Conservation (phyloP, 1,140 invertebrate species). For the Stratiolaelaps scimitus region DNA sequence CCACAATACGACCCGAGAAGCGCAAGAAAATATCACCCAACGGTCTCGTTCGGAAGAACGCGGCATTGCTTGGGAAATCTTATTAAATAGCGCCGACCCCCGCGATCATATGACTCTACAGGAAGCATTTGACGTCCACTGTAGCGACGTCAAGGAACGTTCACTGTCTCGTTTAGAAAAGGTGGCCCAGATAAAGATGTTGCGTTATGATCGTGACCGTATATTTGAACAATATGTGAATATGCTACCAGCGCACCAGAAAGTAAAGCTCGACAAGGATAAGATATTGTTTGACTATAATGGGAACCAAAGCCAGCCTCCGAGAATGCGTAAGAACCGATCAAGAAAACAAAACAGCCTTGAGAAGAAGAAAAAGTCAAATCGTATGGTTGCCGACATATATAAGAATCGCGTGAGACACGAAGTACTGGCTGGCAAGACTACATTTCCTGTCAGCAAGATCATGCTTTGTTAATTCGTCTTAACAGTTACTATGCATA, state of each 20-base stretch:
- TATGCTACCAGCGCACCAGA: slow-evolving; percentile 13
- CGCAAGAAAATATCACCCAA: neutral
- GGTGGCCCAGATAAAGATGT: slow-evolving; percentile 18
- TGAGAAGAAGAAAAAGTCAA: slow-evolving; percentile 15
- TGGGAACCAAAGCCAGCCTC: neutral
- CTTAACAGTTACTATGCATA: neutral
- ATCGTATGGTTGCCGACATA: slow-evolving; percentile 24
- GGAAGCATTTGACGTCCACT: slow-evolving; percentile 13
- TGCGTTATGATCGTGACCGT: slow-evolving; percentile 19
- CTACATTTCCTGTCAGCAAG: slow-evolving; percentile 24
- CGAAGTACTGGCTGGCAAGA: slow-evolving; percentile 11
- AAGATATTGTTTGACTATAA: neutral
- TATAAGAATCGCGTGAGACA: slow-evolving; percentile 12
- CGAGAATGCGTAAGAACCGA: neutral
- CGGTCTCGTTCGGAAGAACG: slow-evolving; percentile 28
- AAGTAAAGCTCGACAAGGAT: slow-evolving; percentile 4
- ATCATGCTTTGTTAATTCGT: slow-evolving; percentile 13
- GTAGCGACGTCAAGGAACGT: neutral
- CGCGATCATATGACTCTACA: slow-evolving; percentile 8
- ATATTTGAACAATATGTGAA: slow-evolving; percentile 18
- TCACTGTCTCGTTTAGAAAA: slow-evolving; percentile 6
- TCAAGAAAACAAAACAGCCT: slow-evolving; percentile 9
- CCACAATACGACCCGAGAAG: too few species aligned
- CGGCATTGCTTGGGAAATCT: slow-evolving; percentile 21
- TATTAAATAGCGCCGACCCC: slow-evolving; percentile 9